Evolutionary conservation across 2,113 vertebrate species (phyloP), one percentile per base, ranked within the genome.

Genomic region (Austrofundulus limnaeus): DNA sequence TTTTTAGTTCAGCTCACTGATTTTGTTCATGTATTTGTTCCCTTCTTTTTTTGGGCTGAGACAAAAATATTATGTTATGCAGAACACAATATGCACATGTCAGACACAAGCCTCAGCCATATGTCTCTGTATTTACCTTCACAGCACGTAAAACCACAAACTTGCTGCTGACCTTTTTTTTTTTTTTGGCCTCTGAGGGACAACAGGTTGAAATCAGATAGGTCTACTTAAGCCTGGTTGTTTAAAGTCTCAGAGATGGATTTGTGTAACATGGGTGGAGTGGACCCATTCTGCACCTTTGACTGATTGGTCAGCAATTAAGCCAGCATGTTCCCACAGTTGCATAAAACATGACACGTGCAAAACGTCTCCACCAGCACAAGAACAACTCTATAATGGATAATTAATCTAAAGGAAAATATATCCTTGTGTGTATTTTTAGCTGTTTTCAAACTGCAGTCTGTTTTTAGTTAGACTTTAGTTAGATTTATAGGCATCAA

Each of bases 171-270:
- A 86, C 86, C 80, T 84, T 83, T 87, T 59, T 54, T 55, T 65
- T 84, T 83, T 87, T 59, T 54, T 55, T 65, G 42, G 37, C 47
- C 25, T 78, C 61, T 62, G 52, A 73, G 46, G 73, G 58, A 48
- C 60, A 85, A 38, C 61, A 52, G 56, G 45, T 72, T 66, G 87
- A 88, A 90, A 90, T 67, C 48, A 63, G 87, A 89, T 85, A 83
- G 77, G 81, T 71, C 24, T 89, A 85, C 75, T 50, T 87, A 88
- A 88, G 84, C 84, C 84, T 37, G 64, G 51, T 53, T 77, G 84
- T 83, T 66, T 66, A 48, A 56, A 59, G 65, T 61, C 58, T 59
- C 51, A 64, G 54, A 12, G 14, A 3, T 60, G 47, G 81, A 70
- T 90, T 78, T 88, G 71, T 86, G 71, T 78, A 80, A 78, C 72